phyloP scores from a whole-genome alignment of 2,888 invertebrate species.

The Tetramorium bicarinatum region DNA sequence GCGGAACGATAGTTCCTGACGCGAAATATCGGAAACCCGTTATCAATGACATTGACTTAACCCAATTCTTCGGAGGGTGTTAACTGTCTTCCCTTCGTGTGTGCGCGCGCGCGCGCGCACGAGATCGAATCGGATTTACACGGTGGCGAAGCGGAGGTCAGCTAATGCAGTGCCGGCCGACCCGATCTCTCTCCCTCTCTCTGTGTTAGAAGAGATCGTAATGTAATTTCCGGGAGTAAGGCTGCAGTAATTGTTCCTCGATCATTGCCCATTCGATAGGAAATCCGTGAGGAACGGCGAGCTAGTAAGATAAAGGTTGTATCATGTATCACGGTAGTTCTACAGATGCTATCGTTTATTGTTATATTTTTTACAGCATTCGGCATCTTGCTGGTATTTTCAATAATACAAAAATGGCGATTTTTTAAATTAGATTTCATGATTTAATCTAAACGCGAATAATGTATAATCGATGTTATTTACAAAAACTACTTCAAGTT shows the following conservation, averaged over 20 bases:
- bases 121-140: slow-evolving; percentile 70
- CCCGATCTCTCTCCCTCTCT: slow-evolving; percentile 53
- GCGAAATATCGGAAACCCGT: slow-evolving; percentile 58
- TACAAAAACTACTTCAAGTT: not conserved
- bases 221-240: slow-evolving; percentile 63
- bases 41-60: slow-evolving; percentile 76
- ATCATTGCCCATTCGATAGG: slow-evolving; percentile 43
- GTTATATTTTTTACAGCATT: slow-evolving; percentile 4
- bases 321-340: not conserved
- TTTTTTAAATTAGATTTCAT: not conserved
- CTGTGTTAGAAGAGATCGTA: slow-evolving; percentile 66
- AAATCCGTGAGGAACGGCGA: slow-evolving; percentile 14
- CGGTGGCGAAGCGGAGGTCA: slow-evolving; percentile 63
- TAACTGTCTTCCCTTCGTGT: slow-evolving; percentile 68
- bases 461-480: not conserved
- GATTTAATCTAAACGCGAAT: not conserved
- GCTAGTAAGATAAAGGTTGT: slow-evolving; percentile 8
- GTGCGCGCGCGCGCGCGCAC: slow-evolving; percentile 31
- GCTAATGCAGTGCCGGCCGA: slow-evolving; percentile 59
- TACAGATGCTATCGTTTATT: not conserved
- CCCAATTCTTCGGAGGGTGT: slow-evolving; percentile 68
- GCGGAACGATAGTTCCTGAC: slow-evolving; percentile 65
- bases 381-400: not conserved
- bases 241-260: slow-evolving; percentile 67
- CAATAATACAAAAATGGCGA: not conserved